phyloP scores from a whole-genome alignment of 1,140 invertebrate genomes.

The Chironomus tepperi region DNA sequence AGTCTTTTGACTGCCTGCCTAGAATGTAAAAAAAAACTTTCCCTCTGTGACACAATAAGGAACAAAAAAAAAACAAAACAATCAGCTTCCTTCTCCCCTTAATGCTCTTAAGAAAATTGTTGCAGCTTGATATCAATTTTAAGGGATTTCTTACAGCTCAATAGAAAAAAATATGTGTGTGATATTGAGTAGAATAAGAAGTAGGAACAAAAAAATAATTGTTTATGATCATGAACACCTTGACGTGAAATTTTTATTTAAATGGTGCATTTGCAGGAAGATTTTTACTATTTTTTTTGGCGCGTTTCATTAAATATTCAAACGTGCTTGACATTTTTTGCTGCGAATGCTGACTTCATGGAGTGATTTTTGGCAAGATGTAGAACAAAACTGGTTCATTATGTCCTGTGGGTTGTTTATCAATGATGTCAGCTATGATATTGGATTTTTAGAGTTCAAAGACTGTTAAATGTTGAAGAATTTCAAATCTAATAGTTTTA shows the following conservation, averaged over 20 bases:
- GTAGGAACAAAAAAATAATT: slow-evolving; percentile 7
- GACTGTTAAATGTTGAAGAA: too few species aligned
- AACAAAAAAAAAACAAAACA: too few species aligned
- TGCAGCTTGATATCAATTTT: slow-evolving; percentile 17
- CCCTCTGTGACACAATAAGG: not conserved
- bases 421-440: too few species aligned
- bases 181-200: not conserved
- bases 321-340: not conserved
- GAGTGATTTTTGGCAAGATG: too few species aligned
- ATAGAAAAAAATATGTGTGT: not conserved
- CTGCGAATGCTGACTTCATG: not conserved
- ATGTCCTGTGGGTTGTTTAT: too few species aligned
- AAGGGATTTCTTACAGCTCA: not conserved
- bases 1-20: slow-evolving; percentile 18
- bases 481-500: too few species aligned
- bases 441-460: too few species aligned
- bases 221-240: not conserved
- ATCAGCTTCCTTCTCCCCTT: not conserved
- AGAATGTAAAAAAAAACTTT: not conserved
- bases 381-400: too few species aligned
- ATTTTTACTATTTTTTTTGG: not conserved
- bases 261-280: slow-evolving; percentile 12
- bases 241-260: not conserved
- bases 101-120: not conserved
- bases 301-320: slow-evolving; percentile 8